A percentile compares a stretch with the other conserved stretches of the same genome.
Evolutionary conservation across 2,797 vertebrate genomes (phyloP).

Genomic region (Martes flavigula): DNA sequence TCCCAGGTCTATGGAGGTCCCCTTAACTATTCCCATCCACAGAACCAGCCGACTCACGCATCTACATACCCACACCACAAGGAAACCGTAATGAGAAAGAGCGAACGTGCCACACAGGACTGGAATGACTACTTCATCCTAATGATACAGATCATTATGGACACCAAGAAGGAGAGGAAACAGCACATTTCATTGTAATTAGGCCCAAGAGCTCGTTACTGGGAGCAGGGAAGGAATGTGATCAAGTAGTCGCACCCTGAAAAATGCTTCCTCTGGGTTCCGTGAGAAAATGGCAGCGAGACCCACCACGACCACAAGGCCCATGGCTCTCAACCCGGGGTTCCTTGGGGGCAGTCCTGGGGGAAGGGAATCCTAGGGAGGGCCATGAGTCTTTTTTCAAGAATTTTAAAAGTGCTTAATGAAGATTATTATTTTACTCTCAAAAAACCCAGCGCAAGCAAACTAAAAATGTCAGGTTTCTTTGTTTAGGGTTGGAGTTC

Average conservation of each 20-base stretch:
- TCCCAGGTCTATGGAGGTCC: constrained; percentile 12
- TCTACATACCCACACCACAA: accelerated
- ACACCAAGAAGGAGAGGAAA: constrained; percentile 29
- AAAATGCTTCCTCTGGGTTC: not conserved
- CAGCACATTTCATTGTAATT: constrained; percentile 65
- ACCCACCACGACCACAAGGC: accelerated
- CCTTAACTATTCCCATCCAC: constrained; percentile 29
- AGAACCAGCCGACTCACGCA: not conserved
- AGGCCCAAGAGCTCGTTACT: constrained; percentile 20
- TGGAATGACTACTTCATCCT: constrained; percentile 42
- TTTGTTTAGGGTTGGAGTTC: not conserved
- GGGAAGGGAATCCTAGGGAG: not conserved
- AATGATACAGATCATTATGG: constrained; percentile 55
- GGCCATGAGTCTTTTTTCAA: not conserved
- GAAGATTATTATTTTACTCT: not conserved
- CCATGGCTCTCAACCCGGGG: not conserved
- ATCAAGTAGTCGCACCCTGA: not conserved
- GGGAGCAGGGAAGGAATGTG: not conserved
- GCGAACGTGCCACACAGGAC: accelerated
- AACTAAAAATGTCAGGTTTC: not conserved
- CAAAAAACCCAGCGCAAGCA: not conserved
- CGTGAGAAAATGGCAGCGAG: accelerated
- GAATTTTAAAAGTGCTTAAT: not conserved
- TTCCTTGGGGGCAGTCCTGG: not conserved
- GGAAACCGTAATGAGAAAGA: constrained; percentile 34